Evolutionary conservation across 1,140 invertebrate genomes (phyloP), one percentile per base, ranked within the genome.

Genomic region (Drosophila kikkawai): DNA sequence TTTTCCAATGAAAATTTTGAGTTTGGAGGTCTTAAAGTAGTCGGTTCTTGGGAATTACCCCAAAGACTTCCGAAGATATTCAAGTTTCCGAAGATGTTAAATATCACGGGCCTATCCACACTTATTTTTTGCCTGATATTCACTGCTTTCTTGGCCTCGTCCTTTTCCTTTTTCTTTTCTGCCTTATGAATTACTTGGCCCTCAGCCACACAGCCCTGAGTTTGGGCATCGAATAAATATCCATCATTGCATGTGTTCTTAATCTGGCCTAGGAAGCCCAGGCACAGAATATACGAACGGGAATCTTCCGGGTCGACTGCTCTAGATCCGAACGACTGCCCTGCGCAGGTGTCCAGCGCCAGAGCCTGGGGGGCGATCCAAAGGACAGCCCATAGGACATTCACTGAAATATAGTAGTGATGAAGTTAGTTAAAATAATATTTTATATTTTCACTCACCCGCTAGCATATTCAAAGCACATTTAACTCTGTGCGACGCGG

Each of bases 331-430:
- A 88, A 88, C 13, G 60, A 39, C 29, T 76, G 59, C 44, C 78
- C 85, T 41, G 22, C 53, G 41, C 85, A 88, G 34, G 17, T 51
- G 48, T 88, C 75, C 48, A 50, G 47, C 37, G 78, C 85, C 17
- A 81, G 53, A 29, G 69, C 81, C 75, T 76, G 78, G 5, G 85
- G 75, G 48, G 75, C 37, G 26, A 74, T 79, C 75, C 78, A 71
- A 8, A 88, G 70, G 70, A 76, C 65, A 45, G 80, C 68, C 81
- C 85, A 88, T 19, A 88, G 85, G 68, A 84, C 56, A 44, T 50
- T 57, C 34, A 65, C 85, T 90, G 11, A 57, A 39, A 48, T 22
- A 34, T 8, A 45, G 3, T 1, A 45, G 1, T n/a, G 12, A 26
- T 69, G 5, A n/a, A 29, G 26, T 39, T 29, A 29, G 7, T 29